These are phyloP conservation scores for Babyrousa celebensis DNA, from an alignment of 2,797 vertebrate genomes.

Conservation along the genomic window DNA sequence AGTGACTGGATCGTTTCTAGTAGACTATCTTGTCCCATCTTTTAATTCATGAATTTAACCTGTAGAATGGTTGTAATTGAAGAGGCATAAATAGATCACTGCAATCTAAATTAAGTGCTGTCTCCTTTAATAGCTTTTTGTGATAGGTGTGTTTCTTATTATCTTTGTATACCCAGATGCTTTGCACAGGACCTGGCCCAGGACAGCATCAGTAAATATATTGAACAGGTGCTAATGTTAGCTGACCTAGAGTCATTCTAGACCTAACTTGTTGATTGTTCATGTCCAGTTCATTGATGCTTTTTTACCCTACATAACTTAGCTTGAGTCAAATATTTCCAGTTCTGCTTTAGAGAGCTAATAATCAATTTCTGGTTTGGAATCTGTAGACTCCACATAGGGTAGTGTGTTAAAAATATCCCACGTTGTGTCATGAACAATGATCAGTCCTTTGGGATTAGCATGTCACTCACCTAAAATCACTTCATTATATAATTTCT, in stretches of 20 bases:
- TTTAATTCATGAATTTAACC: constrained; percentile 77
- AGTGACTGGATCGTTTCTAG: constrained; percentile 49
- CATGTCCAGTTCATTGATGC: constrained; percentile 41
- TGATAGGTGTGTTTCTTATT: constrained; percentile 80
- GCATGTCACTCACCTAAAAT: constrained; percentile 10
- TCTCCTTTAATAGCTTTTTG: constrained; percentile 78
- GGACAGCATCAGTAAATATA: constrained; percentile 53
- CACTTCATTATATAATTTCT: constrained; percentile 45
- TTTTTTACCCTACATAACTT: constrained; percentile 49
- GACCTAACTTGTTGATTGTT: constrained; percentile 43
- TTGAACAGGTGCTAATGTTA: constrained; percentile 32
- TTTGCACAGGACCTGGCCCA: constrained; percentile 56
- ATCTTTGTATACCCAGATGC: constrained; percentile 75
- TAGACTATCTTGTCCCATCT: constrained; percentile 75
- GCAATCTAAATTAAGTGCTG: constrained; percentile 82
- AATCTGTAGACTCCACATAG: constrained; percentile 57
- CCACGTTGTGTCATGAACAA: not conserved
- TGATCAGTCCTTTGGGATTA: constrained; percentile 29
- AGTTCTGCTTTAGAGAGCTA: constrained; percentile 48
- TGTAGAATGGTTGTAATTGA: constrained; percentile 80
- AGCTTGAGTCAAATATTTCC: constrained; percentile 64
- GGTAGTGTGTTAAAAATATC: constrained; percentile 39
- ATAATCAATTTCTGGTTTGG: constrained; percentile 61
- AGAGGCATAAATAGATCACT: constrained; percentile 82
- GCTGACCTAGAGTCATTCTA: not conserved